phyloP scores from a whole-genome alignment of 2,888 invertebrate genomes.

The Pterostichus niger region DNA sequence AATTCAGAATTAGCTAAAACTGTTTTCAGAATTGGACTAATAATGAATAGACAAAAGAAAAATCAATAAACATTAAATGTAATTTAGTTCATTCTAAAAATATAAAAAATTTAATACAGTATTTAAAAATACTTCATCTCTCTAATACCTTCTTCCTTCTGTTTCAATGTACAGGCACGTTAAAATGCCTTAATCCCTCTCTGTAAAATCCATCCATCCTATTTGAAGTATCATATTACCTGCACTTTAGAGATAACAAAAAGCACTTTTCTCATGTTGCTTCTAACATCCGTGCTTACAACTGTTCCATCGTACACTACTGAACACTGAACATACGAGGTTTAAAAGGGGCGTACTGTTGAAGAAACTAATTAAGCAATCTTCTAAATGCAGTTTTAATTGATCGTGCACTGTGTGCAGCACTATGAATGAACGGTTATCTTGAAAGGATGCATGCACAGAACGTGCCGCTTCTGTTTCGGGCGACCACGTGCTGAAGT shows the following conservation, averaged over 20 bases:
- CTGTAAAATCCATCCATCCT: constrained; percentile 11
- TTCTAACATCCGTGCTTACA: not conserved
- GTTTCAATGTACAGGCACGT: too few species aligned
- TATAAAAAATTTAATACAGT: too few species aligned
- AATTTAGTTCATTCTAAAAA: too few species aligned
- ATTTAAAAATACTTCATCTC: too few species aligned
- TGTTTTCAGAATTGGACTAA: too few species aligned
- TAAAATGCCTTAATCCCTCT: constrained; percentile 4
- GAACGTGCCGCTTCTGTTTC: constrained; percentile 3
- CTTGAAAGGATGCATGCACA: constrained; percentile 45
- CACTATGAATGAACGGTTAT: constrained; percentile 39
- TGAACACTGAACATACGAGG: not conserved
- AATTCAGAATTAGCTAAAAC: too few species aligned
- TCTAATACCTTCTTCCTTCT: too few species aligned
- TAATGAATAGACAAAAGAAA: too few species aligned
- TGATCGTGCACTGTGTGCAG: constrained; percentile 30
- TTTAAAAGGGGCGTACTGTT: not conserved
- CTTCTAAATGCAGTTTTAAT: constrained; percentile 51
- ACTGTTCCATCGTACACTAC: not conserved
- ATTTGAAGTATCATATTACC: constrained; percentile 41
- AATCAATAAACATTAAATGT: too few species aligned
- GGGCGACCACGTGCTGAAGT: constrained; percentile 17
- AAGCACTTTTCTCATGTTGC: constrained; percentile 23
- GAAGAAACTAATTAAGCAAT: constrained; percentile 50
- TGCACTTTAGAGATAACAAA: constrained; percentile 32